Conservation (phyloP, 2,113 vertebrate genomes). For the Perca fluviatilis region DNA sequence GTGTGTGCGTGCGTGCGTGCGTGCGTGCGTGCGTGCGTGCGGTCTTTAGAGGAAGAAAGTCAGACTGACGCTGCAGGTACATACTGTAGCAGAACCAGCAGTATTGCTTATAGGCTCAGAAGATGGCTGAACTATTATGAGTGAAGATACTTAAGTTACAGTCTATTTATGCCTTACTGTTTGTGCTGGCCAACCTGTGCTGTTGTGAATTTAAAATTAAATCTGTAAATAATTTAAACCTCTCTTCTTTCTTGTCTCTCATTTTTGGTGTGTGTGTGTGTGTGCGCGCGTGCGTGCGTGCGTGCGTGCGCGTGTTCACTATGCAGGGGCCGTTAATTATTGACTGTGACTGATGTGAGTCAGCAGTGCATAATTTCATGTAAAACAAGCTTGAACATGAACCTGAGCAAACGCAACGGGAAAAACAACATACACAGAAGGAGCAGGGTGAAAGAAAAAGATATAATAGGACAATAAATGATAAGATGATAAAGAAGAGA, state of each 20-base stretch:
- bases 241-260: background rate
- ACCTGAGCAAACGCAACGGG: constrained; percentile 22
- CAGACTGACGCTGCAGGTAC: constrained; percentile 22
- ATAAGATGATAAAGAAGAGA: constrained; percentile 10
- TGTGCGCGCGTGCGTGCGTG: constrained; percentile 1
- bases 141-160: background rate
- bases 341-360: constrained; percentile 50
- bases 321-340: constrained; percentile 31
- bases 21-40: constrained; percentile 10
- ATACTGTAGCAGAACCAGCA: constrained; percentile 23
- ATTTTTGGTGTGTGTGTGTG: background rate
- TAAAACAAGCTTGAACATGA: constrained; percentile 30
- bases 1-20: constrained; percentile 25
- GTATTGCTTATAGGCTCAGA: background rate
- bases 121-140: background rate
- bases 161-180: background rate
- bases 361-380: constrained; percentile 32
- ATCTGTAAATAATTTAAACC: background rate
- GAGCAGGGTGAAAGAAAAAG: background rate
- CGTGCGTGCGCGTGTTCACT: background rate
- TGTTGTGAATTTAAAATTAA: background rate
- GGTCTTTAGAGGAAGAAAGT: constrained; percentile 23
- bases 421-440: background rate
- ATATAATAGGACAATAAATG: background rate
- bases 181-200: background rate